Conservation (phyloP, 35 echinoderm and acorn worm species). For the Ptychodera flava region DNA sequence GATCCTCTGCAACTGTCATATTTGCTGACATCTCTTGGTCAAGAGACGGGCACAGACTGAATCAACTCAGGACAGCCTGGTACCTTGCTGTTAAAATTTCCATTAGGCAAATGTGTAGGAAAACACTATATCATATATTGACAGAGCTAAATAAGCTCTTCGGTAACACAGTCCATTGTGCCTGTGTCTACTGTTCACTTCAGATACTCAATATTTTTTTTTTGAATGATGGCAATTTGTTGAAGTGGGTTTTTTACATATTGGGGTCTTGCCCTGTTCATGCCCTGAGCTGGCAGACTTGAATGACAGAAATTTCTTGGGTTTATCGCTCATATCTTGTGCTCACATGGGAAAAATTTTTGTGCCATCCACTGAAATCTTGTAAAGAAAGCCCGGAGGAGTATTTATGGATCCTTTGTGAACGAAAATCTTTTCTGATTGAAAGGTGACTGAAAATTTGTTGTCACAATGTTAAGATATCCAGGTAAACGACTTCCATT, state of each 20-base stretch:
- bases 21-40: not conserved
- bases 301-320: no score
- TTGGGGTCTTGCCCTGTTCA: not conserved
- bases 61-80: not conserved
- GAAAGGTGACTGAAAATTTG: no score
- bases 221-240: not conserved
- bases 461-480: no score
- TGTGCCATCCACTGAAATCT: no score
- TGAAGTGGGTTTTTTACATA: not conserved
- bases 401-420: no score
- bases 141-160: not conserved
- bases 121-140: not conserved
- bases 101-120: not conserved
- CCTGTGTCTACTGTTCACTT: not conserved
- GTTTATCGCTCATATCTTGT: no score
- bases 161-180: not conserved
- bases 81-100: not conserved
- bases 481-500: no score
- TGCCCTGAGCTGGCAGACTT: no score
- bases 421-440: no score
- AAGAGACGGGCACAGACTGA: not conserved
- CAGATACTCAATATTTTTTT: not conserved
- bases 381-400: no score
- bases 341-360: no score
- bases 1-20: no score